Base-by-base conservation (phyloP, 2,797 vertebrate genomes). In the Chloroceryle inda region DNA sequence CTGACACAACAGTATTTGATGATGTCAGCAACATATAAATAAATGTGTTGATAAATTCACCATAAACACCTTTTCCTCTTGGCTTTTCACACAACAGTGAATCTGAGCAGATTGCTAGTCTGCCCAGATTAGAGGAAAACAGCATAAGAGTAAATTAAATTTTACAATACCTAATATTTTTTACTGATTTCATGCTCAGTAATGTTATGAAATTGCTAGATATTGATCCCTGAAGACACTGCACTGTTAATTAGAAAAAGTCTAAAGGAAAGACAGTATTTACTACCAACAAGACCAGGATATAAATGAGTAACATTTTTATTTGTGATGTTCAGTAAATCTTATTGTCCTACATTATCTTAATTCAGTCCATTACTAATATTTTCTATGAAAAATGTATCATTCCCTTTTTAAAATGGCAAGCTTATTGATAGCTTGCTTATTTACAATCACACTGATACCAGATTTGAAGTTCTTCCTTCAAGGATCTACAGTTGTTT, bases 191-290 rank as follows among this genome's bases (percentile, higher is more conserved):
- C 9, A 19, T 61, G 13, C 26, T 74, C 49, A 63, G 22, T 59
- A 83, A 59, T 22, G 1, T 74, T 85, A 84, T 23, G 21, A 85
- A 89, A 35, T 58, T 94, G 44, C 22, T 80, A 53, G 29, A 44
- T 89, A 79, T 61, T 71, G 72, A 89, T 74, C 45, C 31, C 16
- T 2, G 3, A 95, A 79, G 47, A 71, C 14, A 29, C 10, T 55
- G 24, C 21, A 38, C 18, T 62, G 38, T 38, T 64, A 59, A 77
- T 64, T 85, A 20, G 77, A 94, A 73, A 40, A 38, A 44, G 4
- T 33, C 31, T 73, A 64, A 87, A 79, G 44, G 17, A 94, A 88
- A 73, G 33, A 9, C 44, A 83, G 6, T 35, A 63, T 89, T 84
- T 89, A 44, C 31, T 74, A 52, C 24, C 24, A 77, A 69, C 4